Conservation (phyloP, 1,140 invertebrate species). For the Homarus americanus region DNA sequence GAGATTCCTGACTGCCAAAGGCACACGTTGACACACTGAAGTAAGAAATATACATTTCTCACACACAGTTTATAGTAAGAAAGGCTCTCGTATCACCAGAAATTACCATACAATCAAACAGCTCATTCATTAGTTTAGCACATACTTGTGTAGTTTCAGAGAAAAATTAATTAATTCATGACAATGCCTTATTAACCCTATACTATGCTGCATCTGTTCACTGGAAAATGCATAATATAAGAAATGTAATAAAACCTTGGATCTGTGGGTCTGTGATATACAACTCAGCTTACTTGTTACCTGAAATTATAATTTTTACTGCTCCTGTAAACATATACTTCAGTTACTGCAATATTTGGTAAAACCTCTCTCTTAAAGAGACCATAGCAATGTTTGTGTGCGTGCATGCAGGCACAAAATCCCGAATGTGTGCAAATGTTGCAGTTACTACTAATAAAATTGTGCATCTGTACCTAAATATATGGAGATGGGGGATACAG, state of each 20-base stretch:
- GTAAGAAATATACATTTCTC: conserved; percentile 38
- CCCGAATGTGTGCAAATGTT: too few species aligned
- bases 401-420: too few species aligned
- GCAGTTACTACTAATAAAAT: too few species aligned
- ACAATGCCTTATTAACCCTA: background rate
- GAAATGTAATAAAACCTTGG: background rate
- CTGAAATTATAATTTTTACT: background rate
- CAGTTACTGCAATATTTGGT: too few species aligned
- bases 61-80: conserved; percentile 33
- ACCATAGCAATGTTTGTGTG: too few species aligned
- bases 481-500: too few species aligned
- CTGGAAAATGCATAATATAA: background rate
- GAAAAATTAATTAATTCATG: conserved; percentile 12
- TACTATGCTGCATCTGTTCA: background rate
- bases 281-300: background rate
- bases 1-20: conserved; percentile 37
- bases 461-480: too few species aligned
- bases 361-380: too few species aligned
- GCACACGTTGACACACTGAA: conserved; percentile 51
- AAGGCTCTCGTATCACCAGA: conserved; percentile 48
- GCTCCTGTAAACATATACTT: too few species aligned
- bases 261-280: background rate
- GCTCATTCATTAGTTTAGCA: conserved; percentile 42
- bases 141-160: conserved; percentile 54
- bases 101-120: conserved; percentile 43